Evolutionary conservation across 2,797 vertebrate species (phyloP), one percentile per base, ranked within the genome.

Genomic region (Crocodylus rhombifer): DNA sequence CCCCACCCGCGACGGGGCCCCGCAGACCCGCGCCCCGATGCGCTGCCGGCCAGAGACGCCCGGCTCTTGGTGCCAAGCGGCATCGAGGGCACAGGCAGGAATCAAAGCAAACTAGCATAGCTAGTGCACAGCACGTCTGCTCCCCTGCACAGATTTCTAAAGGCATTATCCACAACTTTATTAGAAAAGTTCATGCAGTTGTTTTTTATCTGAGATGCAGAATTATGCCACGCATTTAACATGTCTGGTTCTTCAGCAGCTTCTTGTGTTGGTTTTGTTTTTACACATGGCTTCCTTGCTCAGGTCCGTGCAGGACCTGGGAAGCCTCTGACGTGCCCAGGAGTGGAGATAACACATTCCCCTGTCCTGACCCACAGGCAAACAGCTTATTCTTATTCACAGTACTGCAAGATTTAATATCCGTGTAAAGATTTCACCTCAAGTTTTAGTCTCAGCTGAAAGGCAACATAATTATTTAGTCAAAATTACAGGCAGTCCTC

Each of bases 191-290:
- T 6, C 9, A 0, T 14, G 74, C 23, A 23, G 14, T 77, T 60
- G 56, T 61, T 77, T 60, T 4, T 0, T 4, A 1, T 26, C 23
- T 14, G 10, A 20, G 2, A 0, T 14, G 23, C 55, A 25, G 7
- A 28, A 18, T 33, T 25, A 1, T 13, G 51, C 33, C 18, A 2
- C 0, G 1, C 6, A 2, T 23, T 30, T 25, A 56, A 10, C 25
- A 8, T 23, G 20, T 1, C 42, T 18, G 0, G 25, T 2, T 15
- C 21, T 73, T 42, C 4, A 5, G 1, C 7, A 36, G 64, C 42
- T 42, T 9, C 9, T 8, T 42, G 42, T 7, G 42, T 42, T 42
- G 42, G 7, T 42, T 42, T 42, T 42, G 42, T 42, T 42, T 42
- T 42, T 42, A 42, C n/a, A n/a, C n/a, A n/a, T n/a, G n/a, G n/a